Conservation (phyloP, 2,797 vertebrate genomes). For the Dendrocincla tyrannina region DNA sequence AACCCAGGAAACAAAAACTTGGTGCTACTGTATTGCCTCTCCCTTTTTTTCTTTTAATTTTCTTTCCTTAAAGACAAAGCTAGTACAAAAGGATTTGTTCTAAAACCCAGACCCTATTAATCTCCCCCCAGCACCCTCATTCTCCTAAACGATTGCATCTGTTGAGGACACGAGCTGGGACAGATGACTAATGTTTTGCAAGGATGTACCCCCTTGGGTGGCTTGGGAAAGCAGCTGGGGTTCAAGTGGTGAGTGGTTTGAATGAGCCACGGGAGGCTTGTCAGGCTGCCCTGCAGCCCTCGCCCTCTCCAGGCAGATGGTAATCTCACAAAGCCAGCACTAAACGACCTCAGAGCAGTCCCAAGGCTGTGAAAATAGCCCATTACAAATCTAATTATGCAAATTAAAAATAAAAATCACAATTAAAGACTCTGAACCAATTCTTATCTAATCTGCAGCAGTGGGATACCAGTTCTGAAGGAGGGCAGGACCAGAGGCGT, state of each 20-base stretch:
- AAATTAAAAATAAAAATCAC: conserved; percentile 13
- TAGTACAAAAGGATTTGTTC: not conserved
- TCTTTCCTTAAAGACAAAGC: not conserved
- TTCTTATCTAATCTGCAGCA: not conserved
- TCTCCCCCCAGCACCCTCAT: not conserved
- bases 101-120: not conserved
- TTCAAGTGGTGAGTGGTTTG: not conserved
- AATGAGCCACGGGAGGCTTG: not conserved
- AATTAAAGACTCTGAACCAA: not conserved
- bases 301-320: not conserved
- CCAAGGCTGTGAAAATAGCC: not conserved
- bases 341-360: not conserved
- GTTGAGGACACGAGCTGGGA: not conserved
- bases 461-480: not conserved
- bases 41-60: not conserved
- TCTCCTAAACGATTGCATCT: not conserved
- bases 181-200: not conserved
- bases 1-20: not conserved
- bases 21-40: not conserved
- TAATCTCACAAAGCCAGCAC: not conserved
- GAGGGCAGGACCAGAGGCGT: not conserved
- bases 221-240: not conserved
- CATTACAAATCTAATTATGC: not conserved
- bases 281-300: not conserved
- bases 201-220: not conserved